Evolutionary conservation across 2,797 vertebrate species (phyloP).

Genomic region (Lutjanus argentimaculatus): DNA sequence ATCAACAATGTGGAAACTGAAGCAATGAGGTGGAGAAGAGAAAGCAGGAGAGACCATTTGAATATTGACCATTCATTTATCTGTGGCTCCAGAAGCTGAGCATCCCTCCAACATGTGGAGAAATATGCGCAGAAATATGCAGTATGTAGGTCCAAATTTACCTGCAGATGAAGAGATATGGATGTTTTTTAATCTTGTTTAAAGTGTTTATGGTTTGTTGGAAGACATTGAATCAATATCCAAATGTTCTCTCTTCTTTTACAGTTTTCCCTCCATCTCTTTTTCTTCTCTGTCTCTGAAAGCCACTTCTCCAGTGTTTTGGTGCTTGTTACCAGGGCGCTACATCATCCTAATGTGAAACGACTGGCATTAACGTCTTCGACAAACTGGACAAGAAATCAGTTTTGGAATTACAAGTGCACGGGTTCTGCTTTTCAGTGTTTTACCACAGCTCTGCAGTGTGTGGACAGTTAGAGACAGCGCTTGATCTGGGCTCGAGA

Average conservation of each 20-base stretch:
- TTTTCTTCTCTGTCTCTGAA: slow-evolving; percentile 9
- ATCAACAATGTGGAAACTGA: slow-evolving; percentile 34
- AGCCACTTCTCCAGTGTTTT: slow-evolving; percentile 26
- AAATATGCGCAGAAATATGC: background rate
- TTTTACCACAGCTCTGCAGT: slow-evolving; percentile 50
- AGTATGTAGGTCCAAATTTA: background rate
- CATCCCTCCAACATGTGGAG: slow-evolving; percentile 4
- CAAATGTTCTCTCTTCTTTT: slow-evolving; percentile 24
- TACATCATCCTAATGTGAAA: slow-evolving; percentile 46
- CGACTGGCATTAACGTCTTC: slow-evolving; percentile 48
- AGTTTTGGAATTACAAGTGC: slow-evolving; percentile 49
- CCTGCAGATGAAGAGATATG: background rate
- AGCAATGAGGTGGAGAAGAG: slow-evolving; percentile 41
- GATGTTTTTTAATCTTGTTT: background rate
- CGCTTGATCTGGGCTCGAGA: slow-evolving; percentile 59
- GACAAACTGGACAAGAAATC: slow-evolving; percentile 51
- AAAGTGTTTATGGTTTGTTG: slow-evolving; percentile 15
- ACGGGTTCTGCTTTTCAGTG: slow-evolving; percentile 29
- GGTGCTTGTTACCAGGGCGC: slow-evolving; percentile 45
- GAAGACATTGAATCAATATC: slow-evolving; percentile 13
- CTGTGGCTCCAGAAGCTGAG: slow-evolving; percentile 13
- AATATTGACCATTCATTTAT: slow-evolving; percentile 28
- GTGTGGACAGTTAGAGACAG: slow-evolving; percentile 48
- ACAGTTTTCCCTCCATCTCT: background rate
- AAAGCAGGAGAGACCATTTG: slow-evolving; percentile 16